Evolutionary conservation across 2,888 invertebrate genomes (phyloP), one percentile per base, ranked within the genome.

Genomic region (Drosophila cognata): DNA sequence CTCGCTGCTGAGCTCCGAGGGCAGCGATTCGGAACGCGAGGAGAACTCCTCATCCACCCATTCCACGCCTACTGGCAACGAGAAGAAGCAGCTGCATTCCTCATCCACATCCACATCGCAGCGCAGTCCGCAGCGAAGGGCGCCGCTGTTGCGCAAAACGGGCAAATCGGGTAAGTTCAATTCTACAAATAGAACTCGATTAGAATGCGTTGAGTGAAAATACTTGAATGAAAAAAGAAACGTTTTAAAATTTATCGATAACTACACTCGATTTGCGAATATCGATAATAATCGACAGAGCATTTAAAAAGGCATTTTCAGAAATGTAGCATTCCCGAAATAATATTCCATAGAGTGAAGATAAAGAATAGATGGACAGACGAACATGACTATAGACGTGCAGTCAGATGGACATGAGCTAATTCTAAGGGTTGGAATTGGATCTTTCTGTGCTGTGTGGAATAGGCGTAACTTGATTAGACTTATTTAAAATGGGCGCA

Each of bases 1-100:
- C 0, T 96, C 96, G 0, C 91, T 96, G 52, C 93, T 96, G 5
- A 95, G 95, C 85, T 95, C 96, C 0, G 94, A 95, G 25, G 95
- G 94, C 46, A 95, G 95, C 85, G 96, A 96, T 66, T 94, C 94
- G 28, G 95, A 95, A 80, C 94, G 94, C 16, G 94, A 94, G 67
- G 93, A 93, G 3, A 81, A 51, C 52, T 84, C 88, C 33, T 25
- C 83, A 4, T 48, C 69, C 0, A 8, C 56, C 8, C 38, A 56
- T 16, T 74, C 74, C 16, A 74, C 88, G 55, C 73, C 82, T 7
- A 57, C 71, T 8, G 80, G 68, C 33, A 57, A 33, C 55, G 77
- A 79, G 10, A 71, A 75, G 38, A 67, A 51, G 31, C 5, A 71
- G 25, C 65, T 76, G 43, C 62, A 25, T 2, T 38, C 56, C 11